Evolutionary conservation across 2,888 invertebrate species (phyloP), one percentile per base, ranked within the genome.

Genomic region (Amphipyra tragopoginis): DNA sequence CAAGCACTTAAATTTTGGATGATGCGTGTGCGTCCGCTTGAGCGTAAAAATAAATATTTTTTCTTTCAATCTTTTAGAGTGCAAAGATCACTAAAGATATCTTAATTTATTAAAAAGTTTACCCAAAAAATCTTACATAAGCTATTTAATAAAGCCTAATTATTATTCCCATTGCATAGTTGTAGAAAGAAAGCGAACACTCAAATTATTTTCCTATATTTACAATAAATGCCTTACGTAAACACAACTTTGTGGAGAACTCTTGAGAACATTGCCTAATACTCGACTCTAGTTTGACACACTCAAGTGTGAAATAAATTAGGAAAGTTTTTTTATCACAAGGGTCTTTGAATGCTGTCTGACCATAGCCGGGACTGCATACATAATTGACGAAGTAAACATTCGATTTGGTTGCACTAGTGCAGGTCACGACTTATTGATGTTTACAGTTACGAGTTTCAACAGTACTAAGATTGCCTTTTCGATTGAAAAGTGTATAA

Each of bases 221-320:
- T 65, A 21, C 47, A 52, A 44, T 42, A 47, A 45, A 58, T 66
- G 7, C 15, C 5, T 0, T 9, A 40, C 0, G 5, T 50, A 53
- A 69, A 49, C 71, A 71, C 49, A 57, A 50, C 7, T 34, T 29
- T 21, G n/a, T 54, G 40, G 10, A 48, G 50, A 15, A 50, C 73
- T 10, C 52, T 68, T 58, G 39, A 72, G 40, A 52, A 45, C 38
- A 34, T 38, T 50, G 38, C 8, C 8, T 40, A 51, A 40, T 47
- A 42, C 61, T 69, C 45, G 26, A 60, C 7, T 11, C 10, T 29
- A 7, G 13, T 33, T 50, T 58, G 73, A 54, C 60, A 54, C 10
- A 40, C 40, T 62, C 40, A 50, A 73, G 74, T 62, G 50, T 43
- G 42, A 61, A 45, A 49, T 49, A 38, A 44, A 61, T 50, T 29